phyloP scores from a whole-genome alignment of 2,888 invertebrate genomes.

The Nebria brevicollis region DNA sequence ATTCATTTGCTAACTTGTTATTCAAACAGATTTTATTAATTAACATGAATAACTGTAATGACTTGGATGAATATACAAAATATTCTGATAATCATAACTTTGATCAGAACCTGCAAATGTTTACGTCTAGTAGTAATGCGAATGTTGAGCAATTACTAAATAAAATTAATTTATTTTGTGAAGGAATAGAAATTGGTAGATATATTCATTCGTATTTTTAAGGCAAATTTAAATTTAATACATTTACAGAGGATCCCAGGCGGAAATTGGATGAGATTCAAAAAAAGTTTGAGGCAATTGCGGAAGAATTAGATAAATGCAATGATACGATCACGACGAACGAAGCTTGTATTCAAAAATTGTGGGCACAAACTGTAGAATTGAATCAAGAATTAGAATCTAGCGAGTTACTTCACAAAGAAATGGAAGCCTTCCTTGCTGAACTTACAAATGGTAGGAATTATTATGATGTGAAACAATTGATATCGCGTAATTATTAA shows the following conservation, averaged over 20 bases:
- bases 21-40: no score
- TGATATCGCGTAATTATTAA: not conserved
- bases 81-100: no score
- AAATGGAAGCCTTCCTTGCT: not conserved
- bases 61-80: no score
- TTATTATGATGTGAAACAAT: not conserved
- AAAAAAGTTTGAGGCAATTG: not conserved
- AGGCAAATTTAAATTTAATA: no score
- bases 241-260: not conserved
- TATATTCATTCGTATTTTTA: no score
- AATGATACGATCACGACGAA: not conserved
- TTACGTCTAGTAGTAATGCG: not conserved
- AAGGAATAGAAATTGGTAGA: not conserved
- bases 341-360: not conserved
- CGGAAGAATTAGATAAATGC: not conserved
- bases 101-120: no score
- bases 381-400: not conserved
- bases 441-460: constrained; percentile 15
- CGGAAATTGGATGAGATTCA: not conserved
- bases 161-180: not conserved
- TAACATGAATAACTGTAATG: no score
- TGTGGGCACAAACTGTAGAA: not conserved
- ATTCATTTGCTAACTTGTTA: no score
- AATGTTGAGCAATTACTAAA: not conserved
- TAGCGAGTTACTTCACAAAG: not conserved